Percentiles rank a stretch among this genome's conserved stretches.
These are phyloP conservation scores for Campylomormyrus tamandua DNA, from an alignment of 2,113 vertebrate species.

Conservation along the genomic window DNA sequence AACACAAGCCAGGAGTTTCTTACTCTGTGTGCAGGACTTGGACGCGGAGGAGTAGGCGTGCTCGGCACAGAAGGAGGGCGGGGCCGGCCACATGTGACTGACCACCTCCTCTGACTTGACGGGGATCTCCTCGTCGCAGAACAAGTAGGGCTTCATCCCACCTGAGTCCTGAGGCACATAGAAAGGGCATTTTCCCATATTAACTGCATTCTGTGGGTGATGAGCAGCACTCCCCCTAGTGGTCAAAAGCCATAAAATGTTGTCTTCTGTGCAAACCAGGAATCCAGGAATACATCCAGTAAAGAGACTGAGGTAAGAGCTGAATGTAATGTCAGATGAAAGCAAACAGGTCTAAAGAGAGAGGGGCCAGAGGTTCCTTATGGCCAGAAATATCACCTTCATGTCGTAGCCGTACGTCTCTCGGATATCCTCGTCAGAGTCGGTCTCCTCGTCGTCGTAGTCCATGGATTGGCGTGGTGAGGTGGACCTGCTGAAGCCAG, in stretches of 20 bases:
- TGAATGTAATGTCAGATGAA: not conserved
- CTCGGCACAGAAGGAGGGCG: slow-evolving; percentile 88
- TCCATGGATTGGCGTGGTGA: slow-evolving; percentile 83
- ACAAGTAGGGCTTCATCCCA: slow-evolving; percentile 93
- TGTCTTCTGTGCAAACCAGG: not conserved
- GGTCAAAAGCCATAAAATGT: not conserved
- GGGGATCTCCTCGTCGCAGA: slow-evolving; percentile 97
- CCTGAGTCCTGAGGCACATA: slow-evolving; percentile 73
- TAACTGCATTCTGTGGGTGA: not conserved
- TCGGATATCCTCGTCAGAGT: slow-evolving; percentile 93
- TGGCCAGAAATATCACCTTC: slow-evolving; percentile 61
- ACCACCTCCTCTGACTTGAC: slow-evolving; percentile 99
- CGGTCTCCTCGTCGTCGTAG: slow-evolving; percentile 95
- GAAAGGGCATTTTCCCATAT: slow-evolving; percentile 2
- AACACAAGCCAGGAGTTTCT: slow-evolving; percentile 18
- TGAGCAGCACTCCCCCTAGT: not conserved
- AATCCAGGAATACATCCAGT: not conserved
- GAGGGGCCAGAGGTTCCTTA: not conserved
- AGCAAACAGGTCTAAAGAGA: not conserved
- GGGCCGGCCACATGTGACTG: slow-evolving; percentile 92
- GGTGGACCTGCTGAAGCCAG: slow-evolving; percentile 83
- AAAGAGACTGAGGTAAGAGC: not conserved
- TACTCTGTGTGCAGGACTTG: slow-evolving; percentile 92
- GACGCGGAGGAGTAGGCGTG: slow-evolving; percentile 97
- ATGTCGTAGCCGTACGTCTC: slow-evolving; percentile 90